Evolutionary conservation across 2,797 vertebrate species (phyloP), one percentile per base, ranked within the genome.

Genomic region (Ctenopoma kingsleyae): DNA sequence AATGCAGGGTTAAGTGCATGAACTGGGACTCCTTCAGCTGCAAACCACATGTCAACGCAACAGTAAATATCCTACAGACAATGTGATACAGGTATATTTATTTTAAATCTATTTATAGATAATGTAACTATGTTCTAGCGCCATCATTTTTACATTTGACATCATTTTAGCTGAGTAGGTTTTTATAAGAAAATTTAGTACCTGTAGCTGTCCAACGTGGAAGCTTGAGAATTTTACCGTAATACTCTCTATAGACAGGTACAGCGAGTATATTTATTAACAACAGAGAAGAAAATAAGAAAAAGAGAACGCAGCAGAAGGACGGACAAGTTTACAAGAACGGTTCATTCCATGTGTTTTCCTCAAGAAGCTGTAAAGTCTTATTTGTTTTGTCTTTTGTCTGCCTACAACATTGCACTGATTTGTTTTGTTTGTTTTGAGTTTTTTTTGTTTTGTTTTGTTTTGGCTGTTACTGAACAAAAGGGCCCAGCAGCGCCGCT

Each of bases 371-470:
- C 81, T 89, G 81, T 87, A 80, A 81, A 85, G 87, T 90, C 80
- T 80, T 85, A 72, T 70, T 60, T 76, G 47, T 82, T 59, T 69
- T 50, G 46, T 85, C 23, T 55, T 82, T 89, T 85, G 89, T 89
- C 81, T 93, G 83, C 92, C 94, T 90, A 89, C 89, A 83, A 87
- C 90, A 87, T 94, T 95, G 95, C 96, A 97, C 96, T 97, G 96
- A 96, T 95, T 50, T 67, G 66, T 86, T 92, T 67, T 68, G 43
- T 38, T 32, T 30, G 32, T 36, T 49, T 47, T 49, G 67, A 0
- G n/a, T 16, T 54, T 54, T 49, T 36, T 36, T 61, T 57, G 61
- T 86, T 91, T 3, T 16, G 56, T 11, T 91, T 78, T 84, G 76
- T 86, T 87, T 87, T 74, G 74, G 76, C 78, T 61, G 78, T 94